These are phyloP conservation scores for Oncopodura yosiiana DNA, from an alignment of 1,140 invertebrate genomes.

Conservation along the genomic window DNA sequence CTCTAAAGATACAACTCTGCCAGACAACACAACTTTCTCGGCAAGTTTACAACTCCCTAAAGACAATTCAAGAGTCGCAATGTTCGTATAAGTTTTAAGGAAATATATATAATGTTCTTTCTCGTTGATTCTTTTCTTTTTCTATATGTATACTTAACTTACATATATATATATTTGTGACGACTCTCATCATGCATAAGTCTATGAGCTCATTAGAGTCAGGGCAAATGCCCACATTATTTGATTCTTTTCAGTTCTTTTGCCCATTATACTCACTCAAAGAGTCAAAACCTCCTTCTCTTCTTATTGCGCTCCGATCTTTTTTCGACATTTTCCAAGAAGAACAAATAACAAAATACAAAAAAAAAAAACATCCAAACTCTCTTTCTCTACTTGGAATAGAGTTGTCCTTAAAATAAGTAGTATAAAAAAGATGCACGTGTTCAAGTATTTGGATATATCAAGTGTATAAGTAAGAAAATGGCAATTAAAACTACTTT, in stretches of 20 bases:
- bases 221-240: slow-evolving; percentile 17
- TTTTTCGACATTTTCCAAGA: neutral
- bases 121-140: too few relatives aligned
- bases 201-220: slow-evolving; percentile 17
- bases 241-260: slow-evolving; percentile 13
- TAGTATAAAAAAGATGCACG: neutral
- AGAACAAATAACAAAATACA: neutral
- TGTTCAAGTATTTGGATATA: neutral
- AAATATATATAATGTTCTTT: too few relatives aligned
- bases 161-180: too few relatives aligned
- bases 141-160: too few relatives aligned
- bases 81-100: neutral
- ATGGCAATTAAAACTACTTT: neutral
- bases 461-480: neutral
- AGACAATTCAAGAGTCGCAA: neutral
- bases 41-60: slow-evolving; percentile 10
- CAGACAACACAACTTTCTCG: too few relatives aligned
- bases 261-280: too few relatives aligned
- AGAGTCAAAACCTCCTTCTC: too few relatives aligned
- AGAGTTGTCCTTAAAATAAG: neutral
- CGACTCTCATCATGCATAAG: slow-evolving; percentile 12
- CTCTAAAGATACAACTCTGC: too few relatives aligned
- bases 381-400: neutral
- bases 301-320: neutral
- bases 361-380: too few relatives aligned